Conservation (phyloP, 1,140 invertebrate genomes). For the Acromyrmex echinatior region DNA sequence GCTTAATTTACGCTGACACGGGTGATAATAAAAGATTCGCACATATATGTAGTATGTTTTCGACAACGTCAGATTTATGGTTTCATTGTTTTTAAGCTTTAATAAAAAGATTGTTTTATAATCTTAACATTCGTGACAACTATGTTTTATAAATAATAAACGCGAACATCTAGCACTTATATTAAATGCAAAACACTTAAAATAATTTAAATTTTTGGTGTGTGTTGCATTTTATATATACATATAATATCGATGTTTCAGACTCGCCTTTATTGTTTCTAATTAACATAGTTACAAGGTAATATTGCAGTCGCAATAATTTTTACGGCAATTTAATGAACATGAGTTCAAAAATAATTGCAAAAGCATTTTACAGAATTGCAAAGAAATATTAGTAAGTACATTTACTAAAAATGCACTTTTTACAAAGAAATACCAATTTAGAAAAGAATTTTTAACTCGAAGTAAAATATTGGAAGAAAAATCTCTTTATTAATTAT, state of each 20-base stretch:
- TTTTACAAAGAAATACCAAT: background rate
- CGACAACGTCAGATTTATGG: constrained; percentile 39
- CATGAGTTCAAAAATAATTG: background rate
- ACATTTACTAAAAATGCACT: background rate
- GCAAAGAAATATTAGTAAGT: constrained; percentile 7
- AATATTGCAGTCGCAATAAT: constrained; percentile 11
- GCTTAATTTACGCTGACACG: constrained; percentile 52
- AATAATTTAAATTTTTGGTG: background rate
- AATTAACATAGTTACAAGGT: constrained; percentile 3
- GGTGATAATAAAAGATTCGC: constrained; percentile 57
- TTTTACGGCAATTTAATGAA: constrained; percentile 1
- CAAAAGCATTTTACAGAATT: background rate
- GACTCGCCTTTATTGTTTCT: background rate
- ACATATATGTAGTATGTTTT: constrained; percentile 27
- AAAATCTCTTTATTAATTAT: constrained; percentile 7
- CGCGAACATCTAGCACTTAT: background rate
- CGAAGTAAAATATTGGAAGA: background rate
- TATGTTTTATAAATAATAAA: constrained; percentile 7
- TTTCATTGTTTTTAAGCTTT: background rate
- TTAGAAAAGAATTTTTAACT: background rate
- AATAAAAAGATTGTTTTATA: background rate
- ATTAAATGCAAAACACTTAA: constrained; percentile 7
- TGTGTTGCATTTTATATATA: constrained; percentile 15
- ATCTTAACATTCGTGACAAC: constrained; percentile 11
- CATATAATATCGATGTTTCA: constrained; percentile 4